These are phyloP conservation scores for Lepidurus packardi DNA, from an alignment of 1,140 invertebrate species.

Conservation along the genomic window DNA sequence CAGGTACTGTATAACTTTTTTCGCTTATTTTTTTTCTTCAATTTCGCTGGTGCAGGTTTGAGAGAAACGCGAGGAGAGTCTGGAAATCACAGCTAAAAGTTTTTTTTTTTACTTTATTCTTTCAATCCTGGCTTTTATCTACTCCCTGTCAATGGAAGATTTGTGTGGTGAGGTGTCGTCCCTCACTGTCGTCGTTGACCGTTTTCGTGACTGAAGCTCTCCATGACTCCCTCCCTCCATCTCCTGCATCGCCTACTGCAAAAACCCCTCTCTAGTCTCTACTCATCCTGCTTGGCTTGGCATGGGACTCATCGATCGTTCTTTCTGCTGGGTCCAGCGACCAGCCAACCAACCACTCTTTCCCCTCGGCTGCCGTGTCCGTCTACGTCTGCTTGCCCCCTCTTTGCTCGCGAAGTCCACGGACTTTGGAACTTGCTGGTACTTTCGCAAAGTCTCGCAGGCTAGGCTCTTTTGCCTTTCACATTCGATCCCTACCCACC, in stretches of 20 bases:
- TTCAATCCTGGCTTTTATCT: neutral
- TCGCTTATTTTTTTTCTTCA: too few species aligned
- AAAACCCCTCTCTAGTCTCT: too few species aligned
- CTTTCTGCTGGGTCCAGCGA: conserved; percentile 4
- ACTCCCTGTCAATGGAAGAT: conserved; percentile 12
- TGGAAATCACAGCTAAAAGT: too few species aligned
- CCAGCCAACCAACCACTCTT: neutral
- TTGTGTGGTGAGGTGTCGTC: conserved; percentile 12
- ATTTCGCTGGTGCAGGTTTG: too few species aligned
- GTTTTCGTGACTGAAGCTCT: neutral
- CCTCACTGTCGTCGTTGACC: conserved; percentile 12
- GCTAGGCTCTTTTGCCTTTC: neutral
- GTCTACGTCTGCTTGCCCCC: neutral
- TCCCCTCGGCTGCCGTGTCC: neutral
- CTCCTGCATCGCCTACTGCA: too few species aligned
- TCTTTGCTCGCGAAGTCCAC: neutral
- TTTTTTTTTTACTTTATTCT: neutral
- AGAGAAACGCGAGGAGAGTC: too few species aligned
- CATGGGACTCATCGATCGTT: conserved; percentile 14
- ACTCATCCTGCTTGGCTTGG: neutral
- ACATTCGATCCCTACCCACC: neutral
- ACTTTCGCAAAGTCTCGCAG: neutral
- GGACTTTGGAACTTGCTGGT: neutral
- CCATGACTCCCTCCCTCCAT: neutral
- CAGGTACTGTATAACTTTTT: too few species aligned